Conservation (phyloP, 2,113 vertebrate genomes). For the Ascaphus truei region DNA sequence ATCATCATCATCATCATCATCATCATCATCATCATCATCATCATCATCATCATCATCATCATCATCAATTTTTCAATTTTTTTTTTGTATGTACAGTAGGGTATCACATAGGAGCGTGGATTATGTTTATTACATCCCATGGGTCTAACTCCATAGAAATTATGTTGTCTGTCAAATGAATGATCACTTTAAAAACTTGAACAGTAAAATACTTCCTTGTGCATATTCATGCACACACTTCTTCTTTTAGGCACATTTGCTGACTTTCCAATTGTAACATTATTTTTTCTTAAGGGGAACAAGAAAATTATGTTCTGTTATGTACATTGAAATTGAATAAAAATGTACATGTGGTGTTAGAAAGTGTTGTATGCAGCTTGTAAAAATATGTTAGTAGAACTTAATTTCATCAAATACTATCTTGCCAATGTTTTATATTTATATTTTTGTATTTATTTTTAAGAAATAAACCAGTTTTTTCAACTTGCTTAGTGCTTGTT, state of each 20-base stretch:
- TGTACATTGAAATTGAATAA: conserved; percentile 64
- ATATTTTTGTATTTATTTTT: conserved; percentile 99
- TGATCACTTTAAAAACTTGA: conserved; percentile 57
- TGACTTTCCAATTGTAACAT: conserved; percentile 57
- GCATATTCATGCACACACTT: conserved; percentile 53
- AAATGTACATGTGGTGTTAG: conserved; percentile 70
- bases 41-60: too few relatives aligned
- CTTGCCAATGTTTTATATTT: conserved; percentile 99
- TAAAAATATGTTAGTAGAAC: conserved; percentile 69
- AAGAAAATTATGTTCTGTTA: conserved; percentile 55
- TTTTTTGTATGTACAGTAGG: conserved; percentile 65
- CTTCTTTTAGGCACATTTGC: conserved; percentile 59
- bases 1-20: too few relatives aligned
- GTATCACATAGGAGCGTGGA: conserved; percentile 61
- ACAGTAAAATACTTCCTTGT: conserved; percentile 54
- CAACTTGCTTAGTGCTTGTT: conserved; percentile 56
- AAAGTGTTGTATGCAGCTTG: conserved; percentile 74
- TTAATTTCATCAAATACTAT: conserved; percentile 80
- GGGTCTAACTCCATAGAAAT: conserved; percentile 72
- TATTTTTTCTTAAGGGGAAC: conserved; percentile 48
- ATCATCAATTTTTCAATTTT: too few relatives aligned
- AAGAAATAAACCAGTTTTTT: conserved; percentile 86
- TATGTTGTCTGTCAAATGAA: conserved; percentile 67
- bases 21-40: too few relatives aligned
- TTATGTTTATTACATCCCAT: conserved; percentile 69